phyloP scores from a whole-genome alignment of 2,797 vertebrate genomes.

The Scomberomorus guttatus region DNA sequence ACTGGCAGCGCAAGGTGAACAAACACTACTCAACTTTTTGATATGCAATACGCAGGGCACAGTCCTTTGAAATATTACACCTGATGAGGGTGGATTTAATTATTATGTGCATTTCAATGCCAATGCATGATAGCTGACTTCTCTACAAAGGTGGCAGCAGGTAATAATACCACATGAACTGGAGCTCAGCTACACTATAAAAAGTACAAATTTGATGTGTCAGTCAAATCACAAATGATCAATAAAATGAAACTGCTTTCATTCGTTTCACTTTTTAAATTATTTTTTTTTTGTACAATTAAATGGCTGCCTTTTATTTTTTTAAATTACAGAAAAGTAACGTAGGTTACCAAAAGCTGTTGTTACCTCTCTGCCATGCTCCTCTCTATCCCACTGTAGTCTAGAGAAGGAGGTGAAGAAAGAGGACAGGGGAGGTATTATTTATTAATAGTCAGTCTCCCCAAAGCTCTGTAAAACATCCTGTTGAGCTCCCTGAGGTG shows the following conservation, averaged over 20 bases:
- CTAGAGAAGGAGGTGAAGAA: conserved; percentile 37
- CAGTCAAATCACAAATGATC: neutral
- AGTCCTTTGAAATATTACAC: conserved; percentile 43
- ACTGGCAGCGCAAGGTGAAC: conserved; percentile 35
- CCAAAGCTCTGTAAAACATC: conserved; percentile 84
- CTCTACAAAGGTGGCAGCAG: conserved; percentile 13
- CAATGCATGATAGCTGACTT: conserved; percentile 26
- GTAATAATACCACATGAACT: neutral
- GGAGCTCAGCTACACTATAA: neutral
- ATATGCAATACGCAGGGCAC: conserved; percentile 10
- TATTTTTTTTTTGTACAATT: no score
- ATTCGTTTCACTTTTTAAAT: no score
- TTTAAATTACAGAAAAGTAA: neutral
- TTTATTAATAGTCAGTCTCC: conserved; percentile 82
- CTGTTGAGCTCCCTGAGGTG: conserved; percentile 78
- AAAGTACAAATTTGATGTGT: neutral
- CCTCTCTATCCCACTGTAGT: conserved; percentile 33
- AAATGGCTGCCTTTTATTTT: no score
- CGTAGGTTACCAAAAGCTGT: conserved; percentile 29
- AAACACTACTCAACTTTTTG: neutral
- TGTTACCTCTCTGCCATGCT: conserved; percentile 26
- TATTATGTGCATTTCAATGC: conserved; percentile 39
- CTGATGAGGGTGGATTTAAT: conserved; percentile 49
- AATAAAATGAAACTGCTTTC: no score
- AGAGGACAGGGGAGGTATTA: conserved; percentile 72